A percentile compares a stretch with the other conserved stretches of the same genome.
Evolutionary conservation across 2,797 vertebrate genomes (phyloP).

Genomic region (Gambusia yucatana): DNA sequence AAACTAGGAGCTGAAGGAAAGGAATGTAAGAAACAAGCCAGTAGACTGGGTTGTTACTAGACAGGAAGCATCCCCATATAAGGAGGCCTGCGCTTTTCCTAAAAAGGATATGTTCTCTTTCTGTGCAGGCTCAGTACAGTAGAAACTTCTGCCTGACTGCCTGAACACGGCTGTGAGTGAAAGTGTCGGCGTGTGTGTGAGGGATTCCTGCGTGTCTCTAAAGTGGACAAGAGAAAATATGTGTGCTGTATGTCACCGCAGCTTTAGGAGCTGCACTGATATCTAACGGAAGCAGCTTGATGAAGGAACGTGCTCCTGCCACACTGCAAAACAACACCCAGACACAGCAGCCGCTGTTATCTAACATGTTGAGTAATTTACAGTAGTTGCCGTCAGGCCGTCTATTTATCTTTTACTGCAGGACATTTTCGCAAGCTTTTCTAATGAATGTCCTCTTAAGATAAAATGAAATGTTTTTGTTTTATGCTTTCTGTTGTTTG

Average conservation of each 20-base stretch:
- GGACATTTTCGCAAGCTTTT: conserved; percentile 7
- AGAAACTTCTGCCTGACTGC: conserved; percentile 59
- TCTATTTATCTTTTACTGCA: conserved; percentile 29
- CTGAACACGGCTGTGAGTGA: conserved; percentile 44
- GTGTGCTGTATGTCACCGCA: conserved; percentile 49
- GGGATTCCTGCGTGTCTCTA: conserved; percentile 61
- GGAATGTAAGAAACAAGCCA: conserved; percentile 90
- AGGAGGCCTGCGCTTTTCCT: conserved; percentile 83
- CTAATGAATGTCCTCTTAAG: conserved; percentile 8
- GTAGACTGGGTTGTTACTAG: conserved; percentile 88
- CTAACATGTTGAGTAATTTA: conserved; percentile 7
- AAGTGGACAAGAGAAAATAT: conserved; percentile 33
- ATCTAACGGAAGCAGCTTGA: conserved; percentile 73
- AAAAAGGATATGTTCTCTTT: conserved; percentile 79
- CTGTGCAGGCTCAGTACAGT: conserved; percentile 70
- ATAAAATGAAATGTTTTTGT: conserved; percentile 17
- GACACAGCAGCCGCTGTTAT: conserved; percentile 34
- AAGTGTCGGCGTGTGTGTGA: conserved; percentile 24
- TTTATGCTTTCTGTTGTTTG: background rate
- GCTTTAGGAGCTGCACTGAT: conserved; percentile 55
- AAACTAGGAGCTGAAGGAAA: conserved; percentile 88
- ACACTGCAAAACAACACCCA: conserved; percentile 52
- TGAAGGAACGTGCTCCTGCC: conserved; percentile 42
- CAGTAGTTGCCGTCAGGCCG: conserved; percentile 20
- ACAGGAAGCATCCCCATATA: conserved; percentile 93